Evolutionary conservation across 2,797 vertebrate genomes (phyloP).

Genomic region (Vespertilio murinus): DNA sequence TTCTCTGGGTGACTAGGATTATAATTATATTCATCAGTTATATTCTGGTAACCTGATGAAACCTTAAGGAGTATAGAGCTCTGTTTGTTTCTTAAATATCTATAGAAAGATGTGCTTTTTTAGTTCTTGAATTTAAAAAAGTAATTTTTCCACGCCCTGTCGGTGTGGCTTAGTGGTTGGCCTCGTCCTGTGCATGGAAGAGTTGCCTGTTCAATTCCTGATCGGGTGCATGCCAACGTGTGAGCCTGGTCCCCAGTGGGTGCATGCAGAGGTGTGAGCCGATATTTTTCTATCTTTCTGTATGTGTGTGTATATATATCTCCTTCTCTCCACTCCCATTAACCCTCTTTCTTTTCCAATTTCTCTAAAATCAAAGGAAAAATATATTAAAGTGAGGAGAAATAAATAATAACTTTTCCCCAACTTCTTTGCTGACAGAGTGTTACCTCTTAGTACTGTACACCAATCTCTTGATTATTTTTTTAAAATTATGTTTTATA

Average conservation of each 20-base stretch:
- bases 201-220: background rate
- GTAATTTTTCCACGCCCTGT: background rate
- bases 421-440: background rate
- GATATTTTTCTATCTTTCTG: background rate
- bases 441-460: background rate
- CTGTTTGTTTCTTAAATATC: background rate
- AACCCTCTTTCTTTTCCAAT: background rate
- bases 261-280: too few relatives aligned
- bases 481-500: background rate
- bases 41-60: background rate
- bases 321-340: background rate
- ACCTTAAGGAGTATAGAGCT: background rate
- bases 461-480: background rate
- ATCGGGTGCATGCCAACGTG: background rate
- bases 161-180: background rate
- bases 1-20: background rate
- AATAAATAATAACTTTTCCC: background rate
- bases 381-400: background rate
- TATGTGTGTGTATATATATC: background rate
- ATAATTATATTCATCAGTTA: background rate
- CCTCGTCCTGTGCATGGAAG: background rate
- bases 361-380: background rate
- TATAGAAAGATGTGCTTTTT: background rate
- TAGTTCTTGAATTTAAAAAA: background rate
- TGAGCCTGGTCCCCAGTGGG: too few relatives aligned